Base-by-base conservation (phyloP, 2,888 invertebrate species). In the Strigamia maritima region DNA sequence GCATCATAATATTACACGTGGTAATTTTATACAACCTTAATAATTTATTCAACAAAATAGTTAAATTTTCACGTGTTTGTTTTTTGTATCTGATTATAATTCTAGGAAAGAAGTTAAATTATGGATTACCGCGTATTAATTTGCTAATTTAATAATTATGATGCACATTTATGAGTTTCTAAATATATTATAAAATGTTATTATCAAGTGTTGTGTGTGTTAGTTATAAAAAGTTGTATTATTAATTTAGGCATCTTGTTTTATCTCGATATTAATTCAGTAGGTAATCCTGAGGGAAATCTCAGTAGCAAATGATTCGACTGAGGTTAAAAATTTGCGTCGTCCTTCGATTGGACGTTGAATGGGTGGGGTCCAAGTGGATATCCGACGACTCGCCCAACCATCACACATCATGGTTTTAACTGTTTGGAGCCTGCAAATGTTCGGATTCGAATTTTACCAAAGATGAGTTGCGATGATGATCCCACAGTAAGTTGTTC, bases 291-390 rank as follows among this genome's bases (percentile, higher is more conserved):
- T 65, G 65, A 26, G 65, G 65, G 65, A 65, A 65, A 65, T 65
- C 65, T 65, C 65, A 65, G 65, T 65, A 65, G 65, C 65, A 65
- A 65, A 65, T 65, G 65, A 65, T 26, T 65, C 65, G 65, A 65
- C 65, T 24, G 28, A 26, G 65, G 65, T 65, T 65, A 65, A 65
- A 65, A 65, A 65, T 24, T 65, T 65, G 24, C 65, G 28, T 65
- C 65, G 65, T 65, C 65, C 65, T 24, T 65, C 65, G 65, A 65
- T 65, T 65, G 65, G 65, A 65, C 65, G 65, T 8, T 28, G 65
- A 65, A 24, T 65, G 65, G 65, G 65, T 65, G 65, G 65, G 65
- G 65, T 65, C 65, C 65, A 65, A 16, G 49, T 49, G 49, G 14
- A 49, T 24, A 65, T 65, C 65, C 65, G 65, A 65, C 14, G 65